phyloP scores from a whole-genome alignment of 2,113 vertebrate species.

The Mobula birostris region DNA sequence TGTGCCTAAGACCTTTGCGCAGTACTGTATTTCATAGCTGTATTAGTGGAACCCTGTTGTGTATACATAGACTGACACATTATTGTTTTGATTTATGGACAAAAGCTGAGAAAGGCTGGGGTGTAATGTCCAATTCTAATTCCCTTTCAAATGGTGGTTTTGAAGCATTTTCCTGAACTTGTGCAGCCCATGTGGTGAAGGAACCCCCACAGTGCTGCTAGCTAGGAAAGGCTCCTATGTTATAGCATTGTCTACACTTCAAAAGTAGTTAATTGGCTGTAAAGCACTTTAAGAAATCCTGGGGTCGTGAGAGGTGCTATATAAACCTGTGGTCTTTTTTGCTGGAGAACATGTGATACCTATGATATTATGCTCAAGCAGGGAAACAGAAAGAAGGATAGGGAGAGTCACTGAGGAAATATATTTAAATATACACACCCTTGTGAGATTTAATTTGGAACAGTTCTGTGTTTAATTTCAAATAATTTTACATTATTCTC shows the following conservation, averaged over 20 bases:
- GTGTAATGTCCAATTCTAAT: too few species aligned
- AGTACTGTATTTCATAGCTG: neutral
- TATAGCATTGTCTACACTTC: neutral
- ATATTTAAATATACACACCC: neutral
- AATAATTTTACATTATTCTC: neutral
- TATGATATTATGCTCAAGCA: neutral
- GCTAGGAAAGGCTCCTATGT: neutral
- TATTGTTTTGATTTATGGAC: too few species aligned
- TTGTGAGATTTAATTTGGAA: neutral
- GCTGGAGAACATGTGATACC: neutral
- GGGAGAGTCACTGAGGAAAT: neutral
- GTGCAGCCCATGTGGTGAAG: too few species aligned
- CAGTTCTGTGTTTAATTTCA: neutral
- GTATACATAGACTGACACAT: neutral
- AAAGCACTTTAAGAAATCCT: neutral
- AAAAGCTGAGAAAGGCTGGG: too few species aligned
- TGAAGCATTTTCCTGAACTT: too few species aligned
- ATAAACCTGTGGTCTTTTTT: neutral
- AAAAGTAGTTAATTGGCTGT: neutral
- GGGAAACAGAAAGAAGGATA: neutral
- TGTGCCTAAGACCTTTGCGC: too few species aligned
- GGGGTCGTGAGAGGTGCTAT: neutral
- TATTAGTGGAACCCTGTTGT: neutral
- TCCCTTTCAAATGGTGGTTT: too few species aligned
- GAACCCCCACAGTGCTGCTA: too few species aligned